Percentiles rank a stretch among this genome's conserved stretches.
Conservation (phyloP, 2,888 invertebrate species). For the Cephus runcator region DNA sequence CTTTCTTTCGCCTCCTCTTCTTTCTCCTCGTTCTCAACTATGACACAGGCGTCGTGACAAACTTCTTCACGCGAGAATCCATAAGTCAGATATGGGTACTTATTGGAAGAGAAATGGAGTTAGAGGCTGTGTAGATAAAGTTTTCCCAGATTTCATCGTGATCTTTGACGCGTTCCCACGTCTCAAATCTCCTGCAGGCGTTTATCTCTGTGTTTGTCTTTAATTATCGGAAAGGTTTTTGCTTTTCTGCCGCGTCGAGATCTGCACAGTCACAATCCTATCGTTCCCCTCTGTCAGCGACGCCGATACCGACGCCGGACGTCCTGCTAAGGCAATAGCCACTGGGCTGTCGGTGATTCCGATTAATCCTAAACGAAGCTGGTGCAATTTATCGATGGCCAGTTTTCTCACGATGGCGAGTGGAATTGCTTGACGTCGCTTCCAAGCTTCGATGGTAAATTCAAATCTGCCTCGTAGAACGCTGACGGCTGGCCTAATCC, state of each 20-base stretch:
- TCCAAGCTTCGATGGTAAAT: neutral
- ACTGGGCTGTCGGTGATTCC: neutral
- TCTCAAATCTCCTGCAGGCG: neutral
- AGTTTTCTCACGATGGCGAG: neutral
- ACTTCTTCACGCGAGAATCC: neutral
- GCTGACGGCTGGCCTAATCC: neutral
- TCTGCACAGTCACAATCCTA: neutral
- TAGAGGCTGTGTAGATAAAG: slow-evolving; percentile 12
- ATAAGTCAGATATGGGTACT: neutral
- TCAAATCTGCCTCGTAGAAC: neutral
- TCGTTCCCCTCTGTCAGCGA: neutral
- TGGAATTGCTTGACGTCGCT: neutral
- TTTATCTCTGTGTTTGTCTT: slow-evolving; percentile 19
- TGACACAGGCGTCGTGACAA: neutral
- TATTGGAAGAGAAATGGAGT: neutral
- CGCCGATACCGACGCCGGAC: neutral
- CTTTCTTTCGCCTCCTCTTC: neutral
- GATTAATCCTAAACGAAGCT: neutral
- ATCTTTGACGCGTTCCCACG: neutral
- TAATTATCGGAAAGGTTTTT: slow-evolving; percentile 20
- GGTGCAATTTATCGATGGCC: neutral
- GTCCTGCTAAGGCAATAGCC: neutral
- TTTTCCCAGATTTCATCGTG: slow-evolving; percentile 4
- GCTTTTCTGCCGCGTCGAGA: neutral
- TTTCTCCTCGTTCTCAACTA: neutral